A percentile compares a stretch with the other conserved stretches of the same genome.
phyloP scores from a whole-genome alignment of 1,140 invertebrate species.

The Drosophila ambigua region DNA sequence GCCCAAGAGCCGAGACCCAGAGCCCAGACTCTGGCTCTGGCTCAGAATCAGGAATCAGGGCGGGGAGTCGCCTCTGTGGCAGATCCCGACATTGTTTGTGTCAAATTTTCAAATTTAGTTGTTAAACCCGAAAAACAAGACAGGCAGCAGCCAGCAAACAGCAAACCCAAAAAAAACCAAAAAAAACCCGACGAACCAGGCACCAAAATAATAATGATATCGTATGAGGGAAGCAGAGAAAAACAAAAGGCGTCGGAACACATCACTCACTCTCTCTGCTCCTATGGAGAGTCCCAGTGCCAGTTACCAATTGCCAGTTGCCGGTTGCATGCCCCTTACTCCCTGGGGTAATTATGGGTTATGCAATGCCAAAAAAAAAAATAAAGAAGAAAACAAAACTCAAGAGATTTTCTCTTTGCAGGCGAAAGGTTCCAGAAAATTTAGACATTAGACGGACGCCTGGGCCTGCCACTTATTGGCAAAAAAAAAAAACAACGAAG shows the following conservation, averaged over 20 bases:
- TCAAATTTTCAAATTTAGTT: constrained; percentile 82
- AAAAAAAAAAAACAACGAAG: constrained; percentile 19
- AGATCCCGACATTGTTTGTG: constrained; percentile 68
- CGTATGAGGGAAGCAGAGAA: constrained; percentile 24
- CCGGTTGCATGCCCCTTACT: too few relatives aligned
- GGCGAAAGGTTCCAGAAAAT: constrained; percentile 60
- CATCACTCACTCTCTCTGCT: constrained; percentile 54
- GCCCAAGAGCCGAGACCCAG: neutral
- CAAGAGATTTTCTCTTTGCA: constrained; percentile 13
- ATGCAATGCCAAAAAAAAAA: constrained; percentile 68
- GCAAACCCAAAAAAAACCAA: constrained; percentile 19
- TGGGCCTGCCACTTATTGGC: constrained; percentile 74
- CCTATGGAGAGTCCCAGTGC: constrained; percentile 14
- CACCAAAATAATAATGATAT: constrained; percentile 3
- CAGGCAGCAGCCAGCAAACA: constrained; percentile 44
- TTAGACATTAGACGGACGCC: constrained; percentile 75
- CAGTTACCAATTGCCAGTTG: too few relatives aligned
- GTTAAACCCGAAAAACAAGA: constrained; percentile 82
- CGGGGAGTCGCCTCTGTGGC: constrained; percentile 34
- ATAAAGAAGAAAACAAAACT: constrained; percentile 31
- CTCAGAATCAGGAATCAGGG: constrained; percentile 40
- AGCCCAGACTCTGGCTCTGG: constrained; percentile 3
- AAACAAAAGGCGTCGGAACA: constrained; percentile 72
- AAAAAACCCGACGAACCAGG: constrained; percentile 45
- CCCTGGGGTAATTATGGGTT: constrained; percentile 55